These are phyloP conservation scores for Orestias chungarensis DNA, from an alignment of 2,797 vertebrate genomes.

Conservation along the genomic window DNA sequence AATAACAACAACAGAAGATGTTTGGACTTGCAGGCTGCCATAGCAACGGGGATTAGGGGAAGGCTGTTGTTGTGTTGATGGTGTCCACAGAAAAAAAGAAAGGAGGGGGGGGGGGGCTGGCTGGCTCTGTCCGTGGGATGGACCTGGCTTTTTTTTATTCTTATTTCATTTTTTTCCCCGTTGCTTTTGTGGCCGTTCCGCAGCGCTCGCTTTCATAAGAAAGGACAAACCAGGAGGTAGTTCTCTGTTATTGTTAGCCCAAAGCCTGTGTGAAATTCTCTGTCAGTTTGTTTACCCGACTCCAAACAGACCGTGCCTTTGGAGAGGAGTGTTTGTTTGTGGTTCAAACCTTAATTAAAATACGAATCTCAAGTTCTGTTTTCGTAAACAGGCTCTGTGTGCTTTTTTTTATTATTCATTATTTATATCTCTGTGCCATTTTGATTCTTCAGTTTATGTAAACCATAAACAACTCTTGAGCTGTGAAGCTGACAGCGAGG, in stretches of 20 bases:
- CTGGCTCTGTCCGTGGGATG: constrained; percentile 66
- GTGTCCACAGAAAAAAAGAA: constrained; percentile 86
- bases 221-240: constrained; percentile 81
- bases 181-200: constrained; percentile 68
- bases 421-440: constrained; percentile 81
- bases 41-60: constrained; percentile 91
- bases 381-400: constrained; percentile 80
- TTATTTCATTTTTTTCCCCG: constrained; percentile 41
- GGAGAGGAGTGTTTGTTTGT: constrained; percentile 89
- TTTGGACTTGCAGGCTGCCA: constrained; percentile 96
- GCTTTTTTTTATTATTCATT: constrained; percentile 80
- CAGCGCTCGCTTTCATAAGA: constrained; percentile 79
- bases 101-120: constrained; percentile 74
- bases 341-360: constrained; percentile 87
- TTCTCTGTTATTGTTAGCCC: constrained; percentile 88
- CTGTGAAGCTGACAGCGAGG: constrained; percentile 63
- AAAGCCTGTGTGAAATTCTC: constrained; percentile 85
- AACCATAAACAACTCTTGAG: constrained; percentile 81
- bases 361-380: constrained; percentile 81
- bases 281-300: constrained; percentile 88
- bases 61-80: constrained; percentile 89
- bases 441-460: constrained; percentile 85
- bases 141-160: constrained; percentile 54
- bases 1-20: constrained; percentile 98
- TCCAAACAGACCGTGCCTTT: constrained; percentile 83